These are phyloP conservation scores for sheep (Ovis aries) DNA, from an alignment of 2,113 vertebrate species.

Conservation along the genomic window DNA sequence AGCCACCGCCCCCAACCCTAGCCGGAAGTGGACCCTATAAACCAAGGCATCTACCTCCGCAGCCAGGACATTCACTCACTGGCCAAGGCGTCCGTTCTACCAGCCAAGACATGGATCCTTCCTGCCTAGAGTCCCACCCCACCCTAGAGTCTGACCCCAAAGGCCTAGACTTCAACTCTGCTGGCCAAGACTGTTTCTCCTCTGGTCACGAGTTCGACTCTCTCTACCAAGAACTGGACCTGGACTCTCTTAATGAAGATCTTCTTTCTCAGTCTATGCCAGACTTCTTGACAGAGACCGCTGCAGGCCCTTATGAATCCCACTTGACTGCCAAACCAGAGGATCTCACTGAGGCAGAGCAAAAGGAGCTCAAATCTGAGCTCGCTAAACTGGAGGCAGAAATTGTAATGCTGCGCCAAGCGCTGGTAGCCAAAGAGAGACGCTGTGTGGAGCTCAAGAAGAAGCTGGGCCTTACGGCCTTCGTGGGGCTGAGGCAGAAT, in stretches of 20 bases:
- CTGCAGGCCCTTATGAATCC: background rate
- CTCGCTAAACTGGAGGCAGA: slow-evolving; percentile 89
- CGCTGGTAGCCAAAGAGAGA: slow-evolving; percentile 90
- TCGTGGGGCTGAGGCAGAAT: slow-evolving; percentile 89
- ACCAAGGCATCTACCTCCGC: fast-evolving
- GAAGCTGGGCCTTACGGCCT: slow-evolving; percentile 87
- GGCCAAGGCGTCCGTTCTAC: fast-evolving
- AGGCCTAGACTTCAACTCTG: background rate
- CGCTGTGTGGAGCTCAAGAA: slow-evolving; percentile 88
- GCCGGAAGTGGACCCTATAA: background rate
- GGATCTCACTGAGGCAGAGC: background rate
- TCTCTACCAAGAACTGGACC: slow-evolving; percentile 48
- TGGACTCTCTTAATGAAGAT: slow-evolving; percentile 38
- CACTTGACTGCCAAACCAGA: background rate
- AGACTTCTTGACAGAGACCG: background rate
- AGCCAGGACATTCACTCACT: fast-evolving
- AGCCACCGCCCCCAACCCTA: too few species aligned
- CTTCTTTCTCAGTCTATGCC: background rate
- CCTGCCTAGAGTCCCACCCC: background rate
- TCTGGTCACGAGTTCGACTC: background rate
- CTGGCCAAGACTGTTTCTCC: background rate
- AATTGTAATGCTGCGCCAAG: slow-evolving; percentile 87
- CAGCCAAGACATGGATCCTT: background rate
- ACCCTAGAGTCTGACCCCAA: background rate
- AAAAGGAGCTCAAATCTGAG: slow-evolving; percentile 22